These are phyloP conservation scores for Heteropelma amictum DNA, from an alignment of 2,888 invertebrate species.

Conservation along the genomic window DNA sequence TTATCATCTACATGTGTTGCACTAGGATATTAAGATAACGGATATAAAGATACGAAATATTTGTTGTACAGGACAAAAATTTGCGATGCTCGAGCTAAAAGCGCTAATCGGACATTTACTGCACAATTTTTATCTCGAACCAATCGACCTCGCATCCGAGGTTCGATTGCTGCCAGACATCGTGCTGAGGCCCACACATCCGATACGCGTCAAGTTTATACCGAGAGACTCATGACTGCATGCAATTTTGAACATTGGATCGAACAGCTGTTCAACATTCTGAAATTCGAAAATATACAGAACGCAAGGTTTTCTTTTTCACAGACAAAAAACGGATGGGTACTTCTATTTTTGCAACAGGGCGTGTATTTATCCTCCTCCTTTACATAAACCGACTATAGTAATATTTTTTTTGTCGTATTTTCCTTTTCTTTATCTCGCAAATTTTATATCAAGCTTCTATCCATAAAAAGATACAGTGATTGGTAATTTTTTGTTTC, in stretches of 20 bases:
- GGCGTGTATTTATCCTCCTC: slow-evolving; percentile 66
- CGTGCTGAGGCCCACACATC: slow-evolving; percentile 61
- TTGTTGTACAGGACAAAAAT: slow-evolving; percentile 60
- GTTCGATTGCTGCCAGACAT: slow-evolving; percentile 59
- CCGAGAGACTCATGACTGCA: slow-evolving; percentile 14
- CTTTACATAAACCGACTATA: slow-evolving; percentile 66
- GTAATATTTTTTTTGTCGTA: slow-evolving; percentile 4
- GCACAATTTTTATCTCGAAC: slow-evolving; percentile 66
- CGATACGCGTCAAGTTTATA: slow-evolving; percentile 62
- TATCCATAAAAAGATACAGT: slow-evolving; percentile 65
- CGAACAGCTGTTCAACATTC: neutral
- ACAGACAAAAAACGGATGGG: neutral
- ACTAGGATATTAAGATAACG: too few species aligned
- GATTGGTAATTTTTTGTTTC: slow-evolving; percentile 58
- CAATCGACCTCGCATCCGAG: slow-evolving; percentile 64
- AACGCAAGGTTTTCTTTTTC: neutral
- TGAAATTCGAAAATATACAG: neutral
- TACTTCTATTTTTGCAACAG: slow-evolving; percentile 1
- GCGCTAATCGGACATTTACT: slow-evolving; percentile 61
- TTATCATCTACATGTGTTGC: too few species aligned
- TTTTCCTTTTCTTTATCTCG: slow-evolving; percentile 48
- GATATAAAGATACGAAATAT: too few species aligned
- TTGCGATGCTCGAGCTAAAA: slow-evolving; percentile 70
- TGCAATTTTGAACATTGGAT: too few species aligned
- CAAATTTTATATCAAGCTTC: slow-evolving; percentile 63